Conservation (phyloP, 2,888 invertebrate species). For the Polyploca ridens region DNA sequence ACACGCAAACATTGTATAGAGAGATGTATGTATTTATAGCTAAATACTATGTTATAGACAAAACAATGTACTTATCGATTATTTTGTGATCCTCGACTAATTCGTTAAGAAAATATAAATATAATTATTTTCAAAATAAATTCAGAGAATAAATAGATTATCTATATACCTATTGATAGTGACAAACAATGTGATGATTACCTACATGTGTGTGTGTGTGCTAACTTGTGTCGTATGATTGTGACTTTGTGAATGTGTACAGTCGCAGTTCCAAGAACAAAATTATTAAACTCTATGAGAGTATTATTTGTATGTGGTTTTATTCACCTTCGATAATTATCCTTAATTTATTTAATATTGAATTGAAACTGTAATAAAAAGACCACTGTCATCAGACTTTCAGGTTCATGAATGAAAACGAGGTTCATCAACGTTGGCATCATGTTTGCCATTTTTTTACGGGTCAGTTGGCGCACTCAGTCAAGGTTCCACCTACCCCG, state of each 20-base stretch:
- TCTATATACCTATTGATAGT: conserved; percentile 25
- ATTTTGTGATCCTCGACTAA: conserved; percentile 53
- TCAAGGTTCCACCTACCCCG: no score
- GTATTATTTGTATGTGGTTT: conserved; percentile 35
- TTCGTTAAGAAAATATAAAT: conserved; percentile 30
- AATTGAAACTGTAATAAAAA: no score
- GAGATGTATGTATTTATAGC: conserved; percentile 11
- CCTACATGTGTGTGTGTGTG: conserved; percentile 25
- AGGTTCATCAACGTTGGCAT: no score
- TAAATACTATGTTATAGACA: conserved; percentile 11
- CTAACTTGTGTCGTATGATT: conserved; percentile 38
- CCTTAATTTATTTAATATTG: no score
- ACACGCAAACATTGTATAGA: conserved; percentile 17
- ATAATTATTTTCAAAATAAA: conserved; percentile 32
- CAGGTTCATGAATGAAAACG: no score
- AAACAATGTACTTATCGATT: conserved; percentile 35
- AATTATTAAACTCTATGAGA: conserved; percentile 71
- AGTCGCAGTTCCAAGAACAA: conserved; percentile 72
- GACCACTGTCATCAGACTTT: no score
- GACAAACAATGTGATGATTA: conserved; percentile 39
- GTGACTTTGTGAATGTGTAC: conserved; percentile 50
- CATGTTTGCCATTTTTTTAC: no score
- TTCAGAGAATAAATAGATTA: conserved; percentile 17
- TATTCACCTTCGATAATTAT: neutral
- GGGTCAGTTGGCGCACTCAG: no score